These are phyloP conservation scores for Lasioglossum figueresi DNA, from an alignment of 2,888 invertebrate genomes.

Conservation along the genomic window DNA sequence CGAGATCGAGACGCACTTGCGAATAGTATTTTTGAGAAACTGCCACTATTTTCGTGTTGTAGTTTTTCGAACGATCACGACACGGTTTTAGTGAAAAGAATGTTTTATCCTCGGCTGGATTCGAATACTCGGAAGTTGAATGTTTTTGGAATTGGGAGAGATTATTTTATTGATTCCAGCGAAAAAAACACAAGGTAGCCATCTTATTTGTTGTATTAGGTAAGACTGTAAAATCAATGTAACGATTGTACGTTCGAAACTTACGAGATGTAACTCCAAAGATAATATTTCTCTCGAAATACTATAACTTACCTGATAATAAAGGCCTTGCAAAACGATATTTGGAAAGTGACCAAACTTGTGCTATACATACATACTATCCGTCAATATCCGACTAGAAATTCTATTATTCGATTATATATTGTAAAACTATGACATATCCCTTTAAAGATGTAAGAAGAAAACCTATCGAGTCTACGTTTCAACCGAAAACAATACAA, in stretches of 20 bases:
- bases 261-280: constrained; percentile 13
- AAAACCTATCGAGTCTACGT: neutral
- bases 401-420: constrained; percentile 29
- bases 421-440: constrained; percentile 52
- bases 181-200: neutral
- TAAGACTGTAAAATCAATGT: constrained; percentile 15
- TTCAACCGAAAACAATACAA: neutral
- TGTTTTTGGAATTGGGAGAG: neutral
- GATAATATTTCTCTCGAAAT: constrained; percentile 20
- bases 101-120: neutral
- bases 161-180: constrained; percentile 9
- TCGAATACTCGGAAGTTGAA: neutral
- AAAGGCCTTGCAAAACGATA: constrained; percentile 55
- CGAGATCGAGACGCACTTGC: neutral
- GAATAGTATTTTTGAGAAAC: constrained; percentile 27
- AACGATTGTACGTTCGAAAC: constrained; percentile 25
- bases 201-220: constrained; percentile 20
- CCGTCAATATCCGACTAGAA: constrained; percentile 47
- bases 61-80: neutral
- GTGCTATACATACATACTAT: constrained; percentile 19
- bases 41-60: constrained; percentile 9
- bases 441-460: constrained; percentile 14
- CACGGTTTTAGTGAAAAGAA: neutral
- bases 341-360: constrained; percentile 46
- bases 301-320: constrained; percentile 51